Conservation (phyloP, 2,888 invertebrate genomes). For the Elmis aenea region DNA sequence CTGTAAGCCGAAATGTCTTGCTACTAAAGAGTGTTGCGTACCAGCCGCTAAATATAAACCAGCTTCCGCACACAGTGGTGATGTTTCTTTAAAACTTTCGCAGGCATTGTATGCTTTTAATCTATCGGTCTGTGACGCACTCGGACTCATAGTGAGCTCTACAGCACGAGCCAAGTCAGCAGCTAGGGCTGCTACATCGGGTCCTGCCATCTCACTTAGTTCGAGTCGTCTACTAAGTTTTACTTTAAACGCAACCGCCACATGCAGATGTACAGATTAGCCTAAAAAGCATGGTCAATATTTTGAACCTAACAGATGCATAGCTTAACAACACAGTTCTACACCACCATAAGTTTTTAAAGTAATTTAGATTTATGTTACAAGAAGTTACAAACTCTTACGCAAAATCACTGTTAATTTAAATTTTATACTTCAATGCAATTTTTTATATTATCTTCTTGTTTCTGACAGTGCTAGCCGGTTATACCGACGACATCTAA, state of each 20-base stretch:
- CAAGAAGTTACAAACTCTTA: too few relatives aligned
- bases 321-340: too few relatives aligned
- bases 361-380: too few relatives aligned
- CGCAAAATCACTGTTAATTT: too few relatives aligned
- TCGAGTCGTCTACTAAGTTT: conserved; percentile 10
- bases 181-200: conserved; percentile 64
- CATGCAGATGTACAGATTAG: too few relatives aligned
- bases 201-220: conserved; percentile 45
- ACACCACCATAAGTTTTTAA: too few relatives aligned
- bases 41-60: conserved; percentile 75
- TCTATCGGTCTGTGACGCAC: conserved; percentile 68
- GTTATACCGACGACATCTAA: too few relatives aligned
- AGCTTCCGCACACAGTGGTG: conserved; percentile 82
- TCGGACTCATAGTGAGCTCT: conserved; percentile 77
- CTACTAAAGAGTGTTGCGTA: conserved; percentile 67
- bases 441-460: too few relatives aligned
- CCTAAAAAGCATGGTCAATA: conserved; percentile 19
- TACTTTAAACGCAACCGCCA: too few relatives aligned
- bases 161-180: conserved; percentile 76
- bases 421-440: too few relatives aligned
- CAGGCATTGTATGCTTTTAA: conserved; percentile 80
- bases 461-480: too few relatives aligned
- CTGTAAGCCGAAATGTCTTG: conserved; percentile 88
- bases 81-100: conserved; percentile 79
- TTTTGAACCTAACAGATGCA: too few relatives aligned